A percentile compares a stretch with the other conserved stretches of the same genome.
These are phyloP conservation scores for Columba janthina DNA, from an alignment of 2,113 vertebrate genomes.

Conservation along the genomic window DNA sequence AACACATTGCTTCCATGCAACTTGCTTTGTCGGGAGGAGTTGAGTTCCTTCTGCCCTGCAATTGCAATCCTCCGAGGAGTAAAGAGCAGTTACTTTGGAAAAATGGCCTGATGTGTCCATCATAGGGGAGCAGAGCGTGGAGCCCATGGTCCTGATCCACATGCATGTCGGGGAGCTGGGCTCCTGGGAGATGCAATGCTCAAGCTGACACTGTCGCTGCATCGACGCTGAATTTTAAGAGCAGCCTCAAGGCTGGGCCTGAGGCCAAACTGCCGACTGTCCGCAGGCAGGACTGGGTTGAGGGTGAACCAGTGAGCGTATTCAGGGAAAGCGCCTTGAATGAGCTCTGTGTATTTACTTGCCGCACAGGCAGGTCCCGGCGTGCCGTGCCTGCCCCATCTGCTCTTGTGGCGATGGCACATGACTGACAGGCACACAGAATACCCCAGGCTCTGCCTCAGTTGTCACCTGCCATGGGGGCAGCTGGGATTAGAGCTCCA, in stretches of 20 bases:
- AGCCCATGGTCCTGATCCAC: accelerated
- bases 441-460: slow-evolving; percentile 17
- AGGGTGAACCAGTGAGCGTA: background rate
- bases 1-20: background rate
- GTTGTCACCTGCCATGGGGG: slow-evolving; percentile 29
- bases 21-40: background rate
- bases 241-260: slow-evolving; percentile 67
- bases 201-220: background rate
- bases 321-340: background rate
- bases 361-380: slow-evolving; percentile 15
- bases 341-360: slow-evolving; percentile 35
- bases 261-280: slow-evolving; percentile 53
- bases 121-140: accelerated
- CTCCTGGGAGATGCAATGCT: background rate
- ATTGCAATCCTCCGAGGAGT: background rate
- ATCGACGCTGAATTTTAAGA: slow-evolving; percentile 49
- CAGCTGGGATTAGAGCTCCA: background rate
- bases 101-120: accelerated
- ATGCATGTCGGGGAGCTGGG: accelerated
- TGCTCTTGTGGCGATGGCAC: slow-evolving; percentile 33
- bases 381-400: slow-evolving; percentile 49
- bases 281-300: background rate
- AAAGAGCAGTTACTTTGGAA: background rate
- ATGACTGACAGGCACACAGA: slow-evolving; percentile 51
- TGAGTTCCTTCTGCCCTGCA: background rate